phyloP scores from a whole-genome alignment of 2,797 vertebrate species.

The Crenichthys baileyi region DNA sequence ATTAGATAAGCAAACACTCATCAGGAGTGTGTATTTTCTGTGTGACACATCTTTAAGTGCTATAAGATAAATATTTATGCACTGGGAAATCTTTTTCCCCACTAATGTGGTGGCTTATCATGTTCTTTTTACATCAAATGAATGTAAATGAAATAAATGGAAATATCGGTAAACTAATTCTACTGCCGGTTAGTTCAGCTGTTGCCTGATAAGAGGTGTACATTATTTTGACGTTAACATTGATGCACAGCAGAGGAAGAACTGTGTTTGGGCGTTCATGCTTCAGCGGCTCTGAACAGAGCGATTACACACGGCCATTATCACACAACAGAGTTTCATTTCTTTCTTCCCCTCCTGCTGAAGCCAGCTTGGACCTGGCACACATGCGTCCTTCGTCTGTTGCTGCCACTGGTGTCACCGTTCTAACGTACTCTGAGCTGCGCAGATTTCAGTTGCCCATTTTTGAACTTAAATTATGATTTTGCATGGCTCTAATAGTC shows the following conservation, averaged over 20 bases:
- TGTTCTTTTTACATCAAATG: neutral
- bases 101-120: neutral
- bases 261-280: constrained; percentile 70
- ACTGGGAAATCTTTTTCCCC: neutral
- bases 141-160: no score
- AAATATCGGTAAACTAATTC: neutral
- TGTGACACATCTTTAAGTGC: neutral
- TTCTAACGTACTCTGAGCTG: constrained; percentile 61
- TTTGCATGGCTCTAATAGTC: neutral
- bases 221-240: constrained; percentile 23
- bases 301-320: constrained; percentile 79
- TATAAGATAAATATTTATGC: neutral
- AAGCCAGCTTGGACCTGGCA: constrained; percentile 63
- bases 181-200: neutral
- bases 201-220: neutral
- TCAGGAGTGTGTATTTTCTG: neutral
- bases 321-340: constrained; percentile 79
- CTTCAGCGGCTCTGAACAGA: constrained; percentile 73
- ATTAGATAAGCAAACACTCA: constrained; percentile 53
- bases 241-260: constrained; percentile 27
- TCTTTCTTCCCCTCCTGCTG: constrained; percentile 58
- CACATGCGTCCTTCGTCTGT: constrained; percentile 68
- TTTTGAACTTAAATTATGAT: no score
- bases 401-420: constrained; percentile 67
- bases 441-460: constrained; percentile 31